Conservation (phyloP, 2,797 vertebrate genomes). For the Ptychobarbus kaznakovi region DNA sequence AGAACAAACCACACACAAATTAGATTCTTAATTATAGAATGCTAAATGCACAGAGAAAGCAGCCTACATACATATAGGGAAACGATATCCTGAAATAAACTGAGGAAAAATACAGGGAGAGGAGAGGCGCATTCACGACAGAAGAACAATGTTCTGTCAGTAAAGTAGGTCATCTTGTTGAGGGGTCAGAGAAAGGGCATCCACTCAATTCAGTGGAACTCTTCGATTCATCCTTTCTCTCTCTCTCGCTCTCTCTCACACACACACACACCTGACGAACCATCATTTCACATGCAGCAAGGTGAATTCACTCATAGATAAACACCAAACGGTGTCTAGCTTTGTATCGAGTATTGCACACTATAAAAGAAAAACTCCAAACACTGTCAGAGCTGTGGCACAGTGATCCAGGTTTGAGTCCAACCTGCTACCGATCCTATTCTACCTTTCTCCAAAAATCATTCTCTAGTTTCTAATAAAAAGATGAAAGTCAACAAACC, state of each 20-base stretch:
- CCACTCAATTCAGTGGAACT: constrained; percentile 15
- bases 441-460: background rate
- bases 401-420: background rate
- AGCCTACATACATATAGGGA: constrained; percentile 41
- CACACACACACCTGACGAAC: background rate
- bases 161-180: constrained; percentile 56
- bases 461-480: background rate
- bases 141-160: constrained; percentile 50
- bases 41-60: background rate
- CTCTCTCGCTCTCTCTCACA: background rate
- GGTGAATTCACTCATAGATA: background rate
- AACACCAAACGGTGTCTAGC: background rate
- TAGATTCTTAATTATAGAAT: background rate
- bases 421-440: background rate
- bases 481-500: background rate
- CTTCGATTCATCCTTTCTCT: background rate
- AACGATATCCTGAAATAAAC: constrained; percentile 21
- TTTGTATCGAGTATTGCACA: background rate
- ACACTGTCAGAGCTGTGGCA: background rate
- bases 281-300: background rate
- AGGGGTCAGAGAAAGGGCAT: constrained; percentile 45
- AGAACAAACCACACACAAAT: background rate
- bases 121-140: constrained; percentile 28
- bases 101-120: constrained; percentile 15
- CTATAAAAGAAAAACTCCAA: background rate